A percentile compares a stretch with the other conserved stretches of the same genome.
These are phyloP conservation scores for Coracopsis vasa DNA, from an alignment of 2,113 vertebrate species.

Conservation along the genomic window DNA sequence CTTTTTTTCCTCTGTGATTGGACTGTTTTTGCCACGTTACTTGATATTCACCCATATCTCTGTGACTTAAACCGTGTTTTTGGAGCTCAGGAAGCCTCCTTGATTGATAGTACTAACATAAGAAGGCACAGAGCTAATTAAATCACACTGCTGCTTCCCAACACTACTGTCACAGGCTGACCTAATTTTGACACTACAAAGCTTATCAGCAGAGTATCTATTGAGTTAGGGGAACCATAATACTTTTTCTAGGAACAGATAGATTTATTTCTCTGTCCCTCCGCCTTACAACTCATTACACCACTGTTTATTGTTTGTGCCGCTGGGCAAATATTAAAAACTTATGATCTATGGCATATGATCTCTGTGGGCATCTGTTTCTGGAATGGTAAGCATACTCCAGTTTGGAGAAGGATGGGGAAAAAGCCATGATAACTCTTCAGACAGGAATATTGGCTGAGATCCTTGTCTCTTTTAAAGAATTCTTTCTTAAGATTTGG, in stretches of 20 bases:
- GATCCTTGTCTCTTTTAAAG: not conserved
- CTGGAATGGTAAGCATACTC: not conserved
- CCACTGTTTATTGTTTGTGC: not conserved
- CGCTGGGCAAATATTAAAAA: not conserved
- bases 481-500: not conserved
- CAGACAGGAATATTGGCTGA: not conserved
- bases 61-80: not conserved
- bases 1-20: not conserved
- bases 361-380: not conserved
- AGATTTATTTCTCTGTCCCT: not conserved
- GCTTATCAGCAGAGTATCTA: not conserved
- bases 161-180: not conserved
- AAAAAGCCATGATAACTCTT: not conserved
- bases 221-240: not conserved
- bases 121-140: not conserved
- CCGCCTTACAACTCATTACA: not conserved
- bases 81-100: not conserved
- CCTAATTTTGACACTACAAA: not conserved
- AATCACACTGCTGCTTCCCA: not conserved
- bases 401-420: not conserved
- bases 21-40: fast-evolving
- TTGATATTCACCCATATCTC: not conserved
- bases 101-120: not conserved
- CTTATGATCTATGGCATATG: not conserved
- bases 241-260: not conserved